These are phyloP conservation scores for Pempheris klunzingeri DNA, from an alignment of 2,797 vertebrate species.

Conservation along the genomic window DNA sequence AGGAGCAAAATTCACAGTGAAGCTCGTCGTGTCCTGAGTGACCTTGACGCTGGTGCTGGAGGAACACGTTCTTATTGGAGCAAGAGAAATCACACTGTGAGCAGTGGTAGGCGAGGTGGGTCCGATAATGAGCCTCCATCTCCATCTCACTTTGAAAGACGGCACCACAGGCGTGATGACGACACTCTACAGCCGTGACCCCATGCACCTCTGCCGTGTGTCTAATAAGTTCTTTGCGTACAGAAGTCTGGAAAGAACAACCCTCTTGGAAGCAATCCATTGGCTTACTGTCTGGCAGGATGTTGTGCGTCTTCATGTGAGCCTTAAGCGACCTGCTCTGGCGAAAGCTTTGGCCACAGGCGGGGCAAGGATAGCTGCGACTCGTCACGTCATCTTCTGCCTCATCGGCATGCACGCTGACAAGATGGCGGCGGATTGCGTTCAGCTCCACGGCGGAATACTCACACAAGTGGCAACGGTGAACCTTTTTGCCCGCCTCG, in stretches of 20 bases:
- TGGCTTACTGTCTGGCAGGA: conserved; percentile 68
- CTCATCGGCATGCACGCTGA: conserved; percentile 89
- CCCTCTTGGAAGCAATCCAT: conserved; percentile 88
- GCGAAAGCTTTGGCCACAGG: conserved; percentile 89
- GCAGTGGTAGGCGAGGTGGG: conserved; percentile 96
- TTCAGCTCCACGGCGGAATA: conserved; percentile 95
- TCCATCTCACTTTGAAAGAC: conserved; percentile 86
- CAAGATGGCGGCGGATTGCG: conserved; percentile 92
- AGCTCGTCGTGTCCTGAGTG: conserved; percentile 90
- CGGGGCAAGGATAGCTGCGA: conserved; percentile 89
- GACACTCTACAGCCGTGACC: conserved; percentile 88
- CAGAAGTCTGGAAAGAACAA: conserved; percentile 84
- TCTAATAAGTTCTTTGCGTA: conserved; percentile 88
- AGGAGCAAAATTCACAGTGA: conserved; percentile 92
- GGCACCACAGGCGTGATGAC: conserved; percentile 90
- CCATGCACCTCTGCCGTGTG: conserved; percentile 88
- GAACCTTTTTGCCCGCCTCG: conserved; percentile 91
- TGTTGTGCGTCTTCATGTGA: conserved; percentile 93
- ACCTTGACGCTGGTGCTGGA: conserved; percentile 92
- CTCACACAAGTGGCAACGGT: conserved; percentile 91
- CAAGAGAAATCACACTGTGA: conserved; percentile 94
- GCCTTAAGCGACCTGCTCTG: conserved; percentile 93
- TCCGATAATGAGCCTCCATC: conserved; percentile 93
- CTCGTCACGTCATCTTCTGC: conserved; percentile 72
- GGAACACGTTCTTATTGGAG: conserved; percentile 93